Conservation (phyloP, 2,797 vertebrate species). For the Schizothorax lantsangensis region DNA sequence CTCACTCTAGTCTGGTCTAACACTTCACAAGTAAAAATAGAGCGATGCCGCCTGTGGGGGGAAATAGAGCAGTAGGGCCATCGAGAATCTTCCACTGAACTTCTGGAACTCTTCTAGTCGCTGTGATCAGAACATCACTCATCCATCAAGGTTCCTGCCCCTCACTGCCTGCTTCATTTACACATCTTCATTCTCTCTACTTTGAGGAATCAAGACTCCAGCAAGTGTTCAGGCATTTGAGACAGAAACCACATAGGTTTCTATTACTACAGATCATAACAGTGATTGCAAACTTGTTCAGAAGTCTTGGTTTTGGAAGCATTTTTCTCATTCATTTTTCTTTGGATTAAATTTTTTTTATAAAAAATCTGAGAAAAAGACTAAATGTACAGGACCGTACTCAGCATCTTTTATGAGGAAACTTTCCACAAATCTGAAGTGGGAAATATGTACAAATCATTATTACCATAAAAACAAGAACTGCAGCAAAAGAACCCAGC, state of each 20-base stretch:
- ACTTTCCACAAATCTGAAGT: not conserved
- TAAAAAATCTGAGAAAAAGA: not conserved
- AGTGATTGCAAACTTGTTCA: not conserved
- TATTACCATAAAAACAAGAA: not conserved
- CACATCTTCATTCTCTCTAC: not conserved
- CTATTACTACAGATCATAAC: not conserved
- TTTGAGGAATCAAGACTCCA: not conserved
- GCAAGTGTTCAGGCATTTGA: not conserved
- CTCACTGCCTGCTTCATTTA: not conserved
- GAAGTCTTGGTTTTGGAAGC: not conserved
- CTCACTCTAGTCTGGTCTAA: constrained; percentile 8
- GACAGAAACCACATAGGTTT: not conserved
- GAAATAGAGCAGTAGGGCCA: not conserved
- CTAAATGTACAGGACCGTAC: not conserved
- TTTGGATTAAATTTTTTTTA: too few relatives aligned
- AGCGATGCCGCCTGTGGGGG: not conserved
- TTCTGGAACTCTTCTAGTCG: not conserved
- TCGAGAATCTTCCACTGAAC: not conserved
- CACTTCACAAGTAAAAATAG: constrained; percentile 23
- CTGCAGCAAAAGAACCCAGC: not conserved
- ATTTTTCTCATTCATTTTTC: not conserved
- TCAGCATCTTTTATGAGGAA: not conserved
- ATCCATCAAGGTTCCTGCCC: not conserved
- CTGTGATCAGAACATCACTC: not conserved
- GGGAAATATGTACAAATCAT: not conserved